Base-by-base conservation (phyloP, 2,113 vertebrate genomes). In the Phoenicopterus ruber region DNA sequence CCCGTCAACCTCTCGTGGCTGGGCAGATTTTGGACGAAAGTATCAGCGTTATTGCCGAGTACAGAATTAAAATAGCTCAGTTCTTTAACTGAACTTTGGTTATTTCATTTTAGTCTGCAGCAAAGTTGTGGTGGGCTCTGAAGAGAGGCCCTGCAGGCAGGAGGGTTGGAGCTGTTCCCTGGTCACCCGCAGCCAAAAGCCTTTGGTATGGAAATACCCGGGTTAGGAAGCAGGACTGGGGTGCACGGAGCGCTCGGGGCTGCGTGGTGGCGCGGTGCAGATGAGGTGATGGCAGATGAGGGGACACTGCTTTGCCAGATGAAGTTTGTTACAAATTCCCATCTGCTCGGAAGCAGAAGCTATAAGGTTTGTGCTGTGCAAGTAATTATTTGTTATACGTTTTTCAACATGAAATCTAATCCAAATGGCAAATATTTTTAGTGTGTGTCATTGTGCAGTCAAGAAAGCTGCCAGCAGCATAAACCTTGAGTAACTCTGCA, bases 371-470 rank as follows among this genome's bases (percentile, higher is more conserved):
- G 74, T 93, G 82, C 82, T 80, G 74, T 63, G 77, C 83, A 81
- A 89, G 77, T 95, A 94, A 93, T 93, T 94, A 94, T 95, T 92
- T 94, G 67, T 95, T 93, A 92, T 26, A 92, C 31, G 28, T 83
- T 96, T 96, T 88, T 26, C 92, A 93, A 90, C 61, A 78, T 14
- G 73, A 83, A 95, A 80, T 92, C 59, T 66, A 63, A 65, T 86
- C 90, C 88, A 92, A 93, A 89, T 0, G 3, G 65, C 94, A 95
- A 91, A 90, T 89, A 87, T 94, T 93, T 92, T 90, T 83, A 78
- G 67, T 0, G 0, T 82, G 84, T 76, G 73, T 85, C 82, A 76
- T 63, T 76, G 84, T 91, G 78, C 78, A 72, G 54, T 65, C 62
- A 83, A 92, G 85, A 55, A 90, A 89, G 79, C 65, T 79, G 88